phyloP scores from a whole-genome alignment of 35 echinoderm and acorn worm genomes.

The Nesometra sesokonis region DNA sequence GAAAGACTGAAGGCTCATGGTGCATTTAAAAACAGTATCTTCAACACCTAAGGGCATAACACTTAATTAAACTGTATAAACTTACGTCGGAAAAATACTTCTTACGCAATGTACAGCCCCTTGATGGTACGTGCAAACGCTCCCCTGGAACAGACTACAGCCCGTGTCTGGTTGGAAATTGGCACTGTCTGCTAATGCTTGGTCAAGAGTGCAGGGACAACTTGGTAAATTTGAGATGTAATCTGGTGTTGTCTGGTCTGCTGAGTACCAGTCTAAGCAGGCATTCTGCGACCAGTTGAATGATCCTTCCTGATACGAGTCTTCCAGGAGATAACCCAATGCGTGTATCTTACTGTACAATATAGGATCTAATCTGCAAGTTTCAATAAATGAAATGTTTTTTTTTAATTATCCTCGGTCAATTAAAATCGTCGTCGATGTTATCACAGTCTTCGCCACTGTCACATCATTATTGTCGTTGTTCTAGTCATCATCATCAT shows the following conservation, averaged over 20 bases:
- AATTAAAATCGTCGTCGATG: no score
- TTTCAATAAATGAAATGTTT: no score
- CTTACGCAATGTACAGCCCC: conserved; percentile 19
- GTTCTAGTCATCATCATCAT: no score
- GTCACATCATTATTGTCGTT: no score
- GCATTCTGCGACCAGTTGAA: conserved; percentile 10
- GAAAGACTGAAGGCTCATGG: no score
- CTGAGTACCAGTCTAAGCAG: conserved; percentile 22
- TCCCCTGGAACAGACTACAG: conserved; percentile 5
- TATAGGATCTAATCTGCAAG: neutral
- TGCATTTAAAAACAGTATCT: no score
- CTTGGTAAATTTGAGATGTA: neutral
- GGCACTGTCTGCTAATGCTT: conserved; percentile 14
- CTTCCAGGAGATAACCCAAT: conserved; percentile 38
- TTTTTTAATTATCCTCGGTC: no score
- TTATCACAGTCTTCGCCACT: no score
- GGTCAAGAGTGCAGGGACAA: conserved; percentile 11
- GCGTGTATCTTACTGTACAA: conserved; percentile 54
- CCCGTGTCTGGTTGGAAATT: neutral
- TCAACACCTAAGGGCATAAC: no score
- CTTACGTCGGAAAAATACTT: conserved; percentile 24
- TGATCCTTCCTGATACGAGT: conserved; percentile 28
- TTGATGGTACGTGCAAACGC: conserved; percentile 4
- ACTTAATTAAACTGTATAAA: no score
- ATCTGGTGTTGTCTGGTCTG: conserved; percentile 7